Conservation (phyloP, 92 coral and sea anemone genomes). For the Porites divaricata region DNA sequence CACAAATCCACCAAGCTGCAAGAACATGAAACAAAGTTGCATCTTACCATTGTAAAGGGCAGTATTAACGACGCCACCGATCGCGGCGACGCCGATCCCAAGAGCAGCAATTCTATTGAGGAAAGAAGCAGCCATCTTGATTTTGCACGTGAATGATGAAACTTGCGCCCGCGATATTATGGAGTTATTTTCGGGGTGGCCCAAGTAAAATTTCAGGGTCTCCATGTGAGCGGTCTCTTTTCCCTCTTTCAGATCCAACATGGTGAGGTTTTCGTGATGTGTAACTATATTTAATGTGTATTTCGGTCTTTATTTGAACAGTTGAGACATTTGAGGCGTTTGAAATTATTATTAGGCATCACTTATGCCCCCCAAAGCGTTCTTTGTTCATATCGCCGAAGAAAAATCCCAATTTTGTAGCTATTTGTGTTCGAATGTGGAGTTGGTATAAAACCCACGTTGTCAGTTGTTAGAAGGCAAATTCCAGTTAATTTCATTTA, state of each 20-base stretch:
- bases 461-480: neutral
- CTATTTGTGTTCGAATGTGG: neutral
- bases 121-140: constrained; percentile 97
- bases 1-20: neutral
- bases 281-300: neutral
- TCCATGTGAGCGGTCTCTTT: constrained; percentile 91
- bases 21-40: neutral
- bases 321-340: neutral
- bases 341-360: neutral
- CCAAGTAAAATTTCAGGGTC: constrained; percentile 69
- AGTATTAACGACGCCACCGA: constrained; percentile 96
- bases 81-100: constrained; percentile 95
- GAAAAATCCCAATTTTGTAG: neutral
- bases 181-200: constrained; percentile 78
- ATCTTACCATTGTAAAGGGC: constrained; percentile 95
- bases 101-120: constrained; percentile 83
- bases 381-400: neutral
- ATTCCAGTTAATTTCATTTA: neutral
- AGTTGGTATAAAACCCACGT: constrained; percentile 8
- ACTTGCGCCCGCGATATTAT: constrained; percentile 46
- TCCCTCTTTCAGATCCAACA: constrained; percentile 72
- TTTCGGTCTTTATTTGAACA: neutral
- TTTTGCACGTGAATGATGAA: constrained; percentile 72
- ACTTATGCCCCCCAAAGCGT: neutral
- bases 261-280: constrained; percentile 67